Percentiles rank a stretch among this genome's conserved stretches.
phyloP scores from a whole-genome alignment of 2,888 invertebrate genomes.

The Agrotis ipsilon region DNA sequence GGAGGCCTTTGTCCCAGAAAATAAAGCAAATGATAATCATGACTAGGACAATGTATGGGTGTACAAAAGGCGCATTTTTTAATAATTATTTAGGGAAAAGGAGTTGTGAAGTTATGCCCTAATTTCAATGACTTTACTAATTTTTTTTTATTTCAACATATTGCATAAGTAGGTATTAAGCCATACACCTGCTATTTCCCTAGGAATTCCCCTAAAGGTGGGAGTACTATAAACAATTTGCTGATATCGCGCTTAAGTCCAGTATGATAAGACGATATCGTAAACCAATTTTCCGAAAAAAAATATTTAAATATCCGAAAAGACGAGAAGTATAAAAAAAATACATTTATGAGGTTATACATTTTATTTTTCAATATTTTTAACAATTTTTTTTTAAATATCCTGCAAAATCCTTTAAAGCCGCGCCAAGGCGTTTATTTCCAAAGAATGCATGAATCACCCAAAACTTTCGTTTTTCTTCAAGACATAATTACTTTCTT shows the following conservation, averaged over 20 bases:
- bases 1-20: no score
- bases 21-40: no score
- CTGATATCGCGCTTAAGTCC: slow-evolving; percentile 20
- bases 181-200: slow-evolving; percentile 22
- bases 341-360: no score
- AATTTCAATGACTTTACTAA: no score
- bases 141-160: not conserved
- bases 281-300: slow-evolving; percentile 3
- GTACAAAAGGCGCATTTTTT: no score
- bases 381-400: no score
- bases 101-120: no score
- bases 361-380: no score
- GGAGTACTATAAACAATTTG: slow-evolving; percentile 14
- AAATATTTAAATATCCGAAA: no score
- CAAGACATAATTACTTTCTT: not conserved
- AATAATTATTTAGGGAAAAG: no score
- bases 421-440: not conserved
- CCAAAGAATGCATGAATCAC: not conserved
- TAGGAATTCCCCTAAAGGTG: slow-evolving; percentile 16
- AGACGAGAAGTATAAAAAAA: no score
- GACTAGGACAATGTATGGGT: no score
- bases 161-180: slow-evolving; percentile 7
- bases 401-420: not conserved
- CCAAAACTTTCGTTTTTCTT: not conserved
- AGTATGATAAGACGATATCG: slow-evolving; percentile 24